A percentile compares a stretch with the other conserved stretches of the same genome.
These are phyloP conservation scores for Lomographa bimaculata DNA, from an alignment of 2,888 invertebrate genomes.

Conservation along the genomic window DNA sequence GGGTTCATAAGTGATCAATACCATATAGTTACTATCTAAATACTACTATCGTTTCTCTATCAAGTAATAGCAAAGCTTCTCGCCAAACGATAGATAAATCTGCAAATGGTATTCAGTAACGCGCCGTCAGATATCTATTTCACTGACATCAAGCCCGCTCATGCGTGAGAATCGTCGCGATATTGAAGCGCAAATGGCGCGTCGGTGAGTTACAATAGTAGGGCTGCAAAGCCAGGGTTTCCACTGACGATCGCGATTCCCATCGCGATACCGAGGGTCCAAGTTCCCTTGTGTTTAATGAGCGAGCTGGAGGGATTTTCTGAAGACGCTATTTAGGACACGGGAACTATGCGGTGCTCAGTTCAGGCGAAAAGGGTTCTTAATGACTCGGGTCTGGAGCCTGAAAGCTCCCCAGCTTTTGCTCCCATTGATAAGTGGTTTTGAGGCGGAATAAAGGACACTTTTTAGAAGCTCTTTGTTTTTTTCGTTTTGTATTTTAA, in stretches of 20 bases:
- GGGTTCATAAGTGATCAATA: too few relatives aligned
- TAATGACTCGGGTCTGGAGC: constrained; percentile 13
- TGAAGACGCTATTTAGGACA: constrained; percentile 40
- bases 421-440: constrained; percentile 1
- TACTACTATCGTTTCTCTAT: too few relatives aligned
- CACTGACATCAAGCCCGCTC: constrained; percentile 3
- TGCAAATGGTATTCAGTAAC: too few relatives aligned
- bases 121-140: constrained; percentile 4
- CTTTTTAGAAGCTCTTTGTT: too few relatives aligned
- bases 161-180: constrained; percentile 11
- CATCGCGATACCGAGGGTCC: constrained; percentile 54
- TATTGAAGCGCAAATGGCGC: constrained; percentile 8
- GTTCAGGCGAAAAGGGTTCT: constrained; percentile 10
- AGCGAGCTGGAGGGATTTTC: constrained; percentile 41
- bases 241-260: constrained; percentile 50
- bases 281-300: constrained; percentile 58
- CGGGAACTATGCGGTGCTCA: constrained; percentile 18
- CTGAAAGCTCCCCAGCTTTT: not conserved
- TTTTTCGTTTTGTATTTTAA: too few relatives aligned
- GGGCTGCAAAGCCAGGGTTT: constrained; percentile 38
- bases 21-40: too few relatives aligned
- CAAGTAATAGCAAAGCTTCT: too few relatives aligned
- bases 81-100: too few relatives aligned
- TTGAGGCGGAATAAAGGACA: too few relatives aligned
- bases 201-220: constrained; percentile 29